Percentiles rank a stretch among this genome's conserved stretches.
phyloP scores from a whole-genome alignment of 2,888 invertebrate genomes.

The Cheilosia urbana region DNA sequence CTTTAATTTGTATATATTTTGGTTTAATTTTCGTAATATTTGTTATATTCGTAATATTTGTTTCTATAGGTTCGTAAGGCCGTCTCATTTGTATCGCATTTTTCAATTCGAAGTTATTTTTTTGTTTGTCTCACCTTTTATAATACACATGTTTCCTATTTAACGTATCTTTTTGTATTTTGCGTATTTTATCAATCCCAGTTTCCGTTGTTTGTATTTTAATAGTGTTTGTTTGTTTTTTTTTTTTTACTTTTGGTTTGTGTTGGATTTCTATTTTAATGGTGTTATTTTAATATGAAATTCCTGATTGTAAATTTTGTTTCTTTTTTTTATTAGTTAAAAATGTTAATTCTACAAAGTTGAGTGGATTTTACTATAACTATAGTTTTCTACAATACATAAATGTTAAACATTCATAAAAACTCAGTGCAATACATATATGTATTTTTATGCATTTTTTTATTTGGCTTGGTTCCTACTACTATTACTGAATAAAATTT shows the following conservation, averaged over 20 bases:
- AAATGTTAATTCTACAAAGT: slow-evolving; percentile 47
- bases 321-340: slow-evolving; percentile 25
- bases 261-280: slow-evolving; percentile 71
- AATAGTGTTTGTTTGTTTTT: slow-evolving; percentile 49
- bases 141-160: slow-evolving; percentile 44
- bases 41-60: slow-evolving; percentile 79
- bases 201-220: slow-evolving; percentile 47
- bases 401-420: slow-evolving; percentile 72
- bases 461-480: slow-evolving; percentile 41
- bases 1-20: slow-evolving; percentile 55
- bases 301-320: slow-evolving; percentile 77
- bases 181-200: slow-evolving; percentile 67
- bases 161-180: slow-evolving; percentile 28
- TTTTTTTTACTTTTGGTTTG: slow-evolving; percentile 59
- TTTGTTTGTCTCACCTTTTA: slow-evolving; percentile 22
- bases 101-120: slow-evolving; percentile 55
- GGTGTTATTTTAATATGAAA: slow-evolving; percentile 75
- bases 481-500: slow-evolving; percentile 67
- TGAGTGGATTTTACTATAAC: slow-evolving; percentile 52
- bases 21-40: slow-evolving; percentile 65
- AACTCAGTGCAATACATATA: slow-evolving; percentile 72
- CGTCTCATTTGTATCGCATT: slow-evolving; percentile 76
- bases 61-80: slow-evolving; percentile 77
- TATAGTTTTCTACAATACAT: slow-evolving; percentile 52
- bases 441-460: slow-evolving; percentile 57